These are phyloP conservation scores for Pygmarrhopalites habei DNA, from an alignment of 1,140 invertebrate species.

Conservation along the genomic window DNA sequence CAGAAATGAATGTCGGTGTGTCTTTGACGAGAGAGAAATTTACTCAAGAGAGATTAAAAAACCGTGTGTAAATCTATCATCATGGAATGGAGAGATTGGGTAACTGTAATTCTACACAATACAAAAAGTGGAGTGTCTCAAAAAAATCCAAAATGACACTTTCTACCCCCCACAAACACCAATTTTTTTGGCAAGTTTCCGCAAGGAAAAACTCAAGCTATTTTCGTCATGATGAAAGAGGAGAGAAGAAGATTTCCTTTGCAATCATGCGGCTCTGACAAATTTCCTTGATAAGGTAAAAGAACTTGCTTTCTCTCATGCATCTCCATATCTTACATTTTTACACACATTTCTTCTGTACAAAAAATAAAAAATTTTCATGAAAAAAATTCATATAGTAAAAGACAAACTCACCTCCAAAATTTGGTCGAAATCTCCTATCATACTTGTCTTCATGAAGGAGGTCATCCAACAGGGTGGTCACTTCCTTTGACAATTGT, in stretches of 20 bases:
- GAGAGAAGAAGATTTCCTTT: not conserved
- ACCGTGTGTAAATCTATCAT: slow-evolving; percentile 23
- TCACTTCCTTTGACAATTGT: slow-evolving; percentile 45
- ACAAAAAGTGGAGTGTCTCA: not conserved
- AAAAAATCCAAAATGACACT: too few species aligned
- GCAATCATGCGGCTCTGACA: slow-evolving; percentile 25
- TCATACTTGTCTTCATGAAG: slow-evolving; percentile 49
- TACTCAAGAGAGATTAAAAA: slow-evolving; percentile 13
- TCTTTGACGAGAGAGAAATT: not conserved
- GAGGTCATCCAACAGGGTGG: slow-evolving; percentile 48
- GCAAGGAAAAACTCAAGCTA: not conserved
- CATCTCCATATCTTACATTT: not conserved
- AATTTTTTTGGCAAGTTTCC: not conserved
- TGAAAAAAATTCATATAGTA: not conserved
- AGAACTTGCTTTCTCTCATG: not conserved
- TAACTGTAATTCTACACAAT: not conserved
- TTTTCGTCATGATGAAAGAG: slow-evolving; percentile 2
- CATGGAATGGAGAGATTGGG: slow-evolving; percentile 16
- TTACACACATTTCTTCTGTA: not conserved
- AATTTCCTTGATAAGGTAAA: slow-evolving; percentile 23
- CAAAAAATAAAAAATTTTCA: not conserved
- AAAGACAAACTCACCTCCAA: slow-evolving; percentile 45
- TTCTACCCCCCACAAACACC: not conserved
- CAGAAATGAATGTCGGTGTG: not conserved
- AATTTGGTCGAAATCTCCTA: slow-evolving; percentile 49